phyloP scores from a whole-genome alignment of 1,140 invertebrate genomes.

The Drosophila jambulina region DNA sequence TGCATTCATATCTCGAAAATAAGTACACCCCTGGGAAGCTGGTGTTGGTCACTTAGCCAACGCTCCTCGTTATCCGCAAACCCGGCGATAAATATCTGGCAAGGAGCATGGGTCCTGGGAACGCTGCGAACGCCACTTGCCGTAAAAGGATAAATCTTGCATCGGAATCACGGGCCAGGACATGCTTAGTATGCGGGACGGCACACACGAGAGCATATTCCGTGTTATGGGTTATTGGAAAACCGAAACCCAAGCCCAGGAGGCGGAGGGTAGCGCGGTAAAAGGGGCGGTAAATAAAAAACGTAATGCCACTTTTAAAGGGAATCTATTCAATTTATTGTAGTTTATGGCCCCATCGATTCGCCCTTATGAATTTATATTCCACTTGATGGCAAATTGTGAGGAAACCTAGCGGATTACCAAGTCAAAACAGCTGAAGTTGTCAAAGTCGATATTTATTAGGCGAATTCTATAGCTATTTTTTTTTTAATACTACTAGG shows the following conservation, averaged over 20 bases:
- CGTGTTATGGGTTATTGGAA: conserved; percentile 59
- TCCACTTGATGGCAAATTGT: conserved; percentile 8
- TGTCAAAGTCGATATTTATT: conserved; percentile 1
- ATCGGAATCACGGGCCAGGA: conserved; percentile 56
- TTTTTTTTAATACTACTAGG: background rate
- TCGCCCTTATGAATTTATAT: conserved; percentile 62
- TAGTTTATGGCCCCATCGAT: conserved; percentile 51
- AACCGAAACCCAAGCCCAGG: background rate
- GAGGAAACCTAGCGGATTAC: background rate
- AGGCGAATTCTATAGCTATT: background rate
- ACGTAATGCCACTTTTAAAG: conserved; percentile 56
- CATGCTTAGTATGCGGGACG: conserved; percentile 65
- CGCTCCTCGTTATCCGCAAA: background rate
- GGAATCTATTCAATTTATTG: conserved; percentile 71
- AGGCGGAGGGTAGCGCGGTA: background rate
- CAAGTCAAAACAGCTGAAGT: background rate
- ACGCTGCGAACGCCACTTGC: conserved; percentile 31
- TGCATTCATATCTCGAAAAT: conserved; percentile 81
- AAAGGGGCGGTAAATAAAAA: conserved; percentile 21
- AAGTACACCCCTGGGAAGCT: conserved; percentile 74
- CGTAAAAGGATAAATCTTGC: conserved; percentile 70
- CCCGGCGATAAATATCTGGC: conserved; percentile 19
- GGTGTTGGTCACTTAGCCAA: conserved; percentile 67
- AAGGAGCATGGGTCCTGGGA: conserved; percentile 1
- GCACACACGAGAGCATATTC: conserved; percentile 34